Conservation (phyloP, 2,888 invertebrate genomes). For the Mythimna loreyi region DNA sequence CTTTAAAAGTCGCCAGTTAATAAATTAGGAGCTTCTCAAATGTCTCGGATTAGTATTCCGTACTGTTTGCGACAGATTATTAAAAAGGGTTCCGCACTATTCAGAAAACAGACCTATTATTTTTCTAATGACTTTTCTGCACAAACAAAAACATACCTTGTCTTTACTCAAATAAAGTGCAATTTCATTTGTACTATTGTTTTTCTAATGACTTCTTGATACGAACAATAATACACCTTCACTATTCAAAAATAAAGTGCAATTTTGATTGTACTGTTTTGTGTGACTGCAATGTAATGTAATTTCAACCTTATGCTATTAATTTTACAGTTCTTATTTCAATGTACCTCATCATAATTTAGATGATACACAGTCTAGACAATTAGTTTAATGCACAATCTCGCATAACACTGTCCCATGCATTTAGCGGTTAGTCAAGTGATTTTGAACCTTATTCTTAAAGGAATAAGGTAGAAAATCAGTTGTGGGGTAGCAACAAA, state of each 20-base stretch:
- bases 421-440: slow-evolving; percentile 13
- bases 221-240: not conserved
- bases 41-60: slow-evolving; percentile 42
- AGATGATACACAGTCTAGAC: slow-evolving; percentile 42
- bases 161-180: fast-evolving
- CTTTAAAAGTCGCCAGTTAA: slow-evolving; percentile 26
- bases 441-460: slow-evolving; percentile 7
- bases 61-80: slow-evolving; percentile 41
- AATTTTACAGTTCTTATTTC: not conserved
- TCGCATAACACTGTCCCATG: slow-evolving; percentile 37
- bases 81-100: slow-evolving; percentile 48
- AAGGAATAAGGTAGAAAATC: not conserved
- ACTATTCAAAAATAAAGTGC: fast-evolving
- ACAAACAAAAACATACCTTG: slow-evolving; percentile 5
- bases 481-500: not conserved
- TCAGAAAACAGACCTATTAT: slow-evolving; percentile 35
- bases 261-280: not conserved
- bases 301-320: slow-evolving; percentile 13
- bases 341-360: slow-evolving; percentile 45
- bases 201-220: slow-evolving; percentile 26
- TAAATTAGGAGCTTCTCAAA: slow-evolving; percentile 46
- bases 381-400: slow-evolving; percentile 62
- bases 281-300: not conserved
- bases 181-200: not conserved
- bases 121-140: slow-evolving; percentile 26